Percentiles rank a stretch among this genome's conserved stretches.
Conservation (phyloP, 2,888 invertebrate genomes). For the Bhutanitis thaidina region DNA sequence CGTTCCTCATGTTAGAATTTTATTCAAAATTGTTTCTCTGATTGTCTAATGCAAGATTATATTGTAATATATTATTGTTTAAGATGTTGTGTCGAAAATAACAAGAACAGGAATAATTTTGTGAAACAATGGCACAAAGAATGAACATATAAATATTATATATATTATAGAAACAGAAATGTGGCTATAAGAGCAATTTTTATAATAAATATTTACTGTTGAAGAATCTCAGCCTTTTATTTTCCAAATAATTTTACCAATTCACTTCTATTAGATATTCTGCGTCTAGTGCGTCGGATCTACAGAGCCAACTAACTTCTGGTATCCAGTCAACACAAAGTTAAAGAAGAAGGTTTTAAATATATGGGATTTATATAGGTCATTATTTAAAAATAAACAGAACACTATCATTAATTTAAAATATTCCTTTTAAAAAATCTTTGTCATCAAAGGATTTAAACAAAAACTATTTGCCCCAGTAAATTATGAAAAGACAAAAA, state of each 20-base stretch:
- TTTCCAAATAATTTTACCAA: conserved; percentile 25
- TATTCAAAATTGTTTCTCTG: conserved; percentile 62
- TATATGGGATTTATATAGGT: no score
- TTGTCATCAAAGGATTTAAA: no score
- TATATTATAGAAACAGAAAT: conserved; percentile 79
- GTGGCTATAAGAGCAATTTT: conserved; percentile 80
- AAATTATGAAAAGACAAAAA: no score
- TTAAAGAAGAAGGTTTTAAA: no score
- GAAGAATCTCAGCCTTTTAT: conserved; percentile 67
- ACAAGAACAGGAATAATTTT: conserved; percentile 80
- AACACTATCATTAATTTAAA: no score
- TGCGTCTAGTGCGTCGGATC: no score
- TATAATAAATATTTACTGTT: conserved; percentile 81
- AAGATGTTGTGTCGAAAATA: conserved; percentile 78
- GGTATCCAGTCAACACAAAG: no score
- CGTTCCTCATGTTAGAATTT: conserved; percentile 64
- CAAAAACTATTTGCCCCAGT: no score
- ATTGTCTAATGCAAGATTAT: conserved; percentile 71
- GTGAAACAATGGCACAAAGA: conserved; percentile 80
- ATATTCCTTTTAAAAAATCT: no score
- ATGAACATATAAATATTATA: conserved; percentile 77
- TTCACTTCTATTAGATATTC: no score
- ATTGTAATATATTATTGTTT: conserved; percentile 76
- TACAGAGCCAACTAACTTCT: no score
- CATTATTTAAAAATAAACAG: no score